These are phyloP conservation scores for Phoebastria nigripes DNA, from an alignment of 2,797 vertebrate species.

Conservation along the genomic window DNA sequence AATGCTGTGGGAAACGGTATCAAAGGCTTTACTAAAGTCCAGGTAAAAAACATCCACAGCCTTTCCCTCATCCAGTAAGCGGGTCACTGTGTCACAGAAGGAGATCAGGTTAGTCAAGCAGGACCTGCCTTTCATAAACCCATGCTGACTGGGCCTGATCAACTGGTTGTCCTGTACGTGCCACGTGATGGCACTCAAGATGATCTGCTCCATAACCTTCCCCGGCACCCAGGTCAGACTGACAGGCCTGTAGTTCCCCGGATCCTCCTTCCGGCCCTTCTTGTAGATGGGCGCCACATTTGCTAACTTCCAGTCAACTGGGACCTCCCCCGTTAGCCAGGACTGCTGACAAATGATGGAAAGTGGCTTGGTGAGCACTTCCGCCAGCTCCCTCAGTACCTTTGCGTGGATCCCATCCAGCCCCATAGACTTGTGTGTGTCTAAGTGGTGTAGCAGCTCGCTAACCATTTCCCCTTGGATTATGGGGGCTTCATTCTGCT, in stretches of 20 bases:
- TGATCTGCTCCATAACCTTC: not conserved
- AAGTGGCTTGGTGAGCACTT: not conserved
- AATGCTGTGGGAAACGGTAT: too few species aligned
- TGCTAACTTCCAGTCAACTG: not conserved
- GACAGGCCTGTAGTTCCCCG: too few species aligned
- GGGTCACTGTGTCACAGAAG: too few species aligned
- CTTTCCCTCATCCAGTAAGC: too few species aligned
- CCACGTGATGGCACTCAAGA: not conserved
- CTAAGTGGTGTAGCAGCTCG: not conserved
- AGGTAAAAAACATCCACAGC: too few species aligned
- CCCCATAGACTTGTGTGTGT: not conserved
- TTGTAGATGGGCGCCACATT: not conserved
- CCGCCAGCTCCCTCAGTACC: not conserved
- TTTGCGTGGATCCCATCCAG: not conserved
- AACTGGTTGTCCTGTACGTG: too few species aligned
- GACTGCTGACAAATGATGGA: not conserved
- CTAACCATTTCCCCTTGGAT: not conserved
- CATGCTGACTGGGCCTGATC: too few species aligned
- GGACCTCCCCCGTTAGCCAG: not conserved
- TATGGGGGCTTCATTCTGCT: not conserved
- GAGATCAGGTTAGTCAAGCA: too few species aligned
- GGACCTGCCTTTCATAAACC: too few species aligned
- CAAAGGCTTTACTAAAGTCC: not conserved
- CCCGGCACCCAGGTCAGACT: not conserved
- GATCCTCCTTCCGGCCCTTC: not conserved